Base-by-base conservation (phyloP, 2,113 vertebrate genomes). In the Montifringilla adamsi region DNA sequence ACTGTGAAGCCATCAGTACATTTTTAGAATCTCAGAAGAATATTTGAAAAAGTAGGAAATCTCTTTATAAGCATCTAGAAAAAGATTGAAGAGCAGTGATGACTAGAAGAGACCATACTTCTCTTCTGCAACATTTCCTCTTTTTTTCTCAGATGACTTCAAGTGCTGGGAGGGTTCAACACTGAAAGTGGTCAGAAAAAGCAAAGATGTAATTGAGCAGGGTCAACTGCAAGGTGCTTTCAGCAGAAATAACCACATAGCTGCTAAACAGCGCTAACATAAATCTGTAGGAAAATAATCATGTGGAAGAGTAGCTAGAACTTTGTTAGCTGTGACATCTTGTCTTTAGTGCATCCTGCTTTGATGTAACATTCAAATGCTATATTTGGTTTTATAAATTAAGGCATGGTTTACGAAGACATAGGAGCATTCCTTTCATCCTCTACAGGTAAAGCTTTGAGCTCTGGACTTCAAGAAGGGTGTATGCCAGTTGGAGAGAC, bases 381-480 rank as follows among this genome's bases (percentile, higher is more conserved):
- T 73, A 13, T 73, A 68, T 46, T 86, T 66, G 37, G 55, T 62
- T 93, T 90, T 88, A 66, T 88, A 80, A 93, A 66, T 58, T 43
- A 37, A 85, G 18, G 31, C 76, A 49, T 58, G 23, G 4, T 87
- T 94, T 90, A 73, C 68, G 83, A 83, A 73, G 59, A 73, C n/a
- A 39, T 16, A 18, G 23, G 28, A 94, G 19, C 41, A 77, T 39
- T 80, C 26, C 70, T 94, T 95, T 95, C 49, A 90, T 95, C 90
- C 27, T 83, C 66, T 67, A 69, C n/a, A 88, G 68, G 63, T 88
- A 74, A 86, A 90, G 46, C 90, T 93, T 95, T 90, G 94, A 92
- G 82, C 37, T 90, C 89, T 83, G 33, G 44, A 66, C 75, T 93
- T 94, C 75, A 86, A 94, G 84, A 72, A 82, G 22, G 18, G 26